A percentile compares a stretch with the other conserved stretches of the same genome.
phyloP scores from a whole-genome alignment of 2,888 invertebrate species.

The Papilio protenor region DNA sequence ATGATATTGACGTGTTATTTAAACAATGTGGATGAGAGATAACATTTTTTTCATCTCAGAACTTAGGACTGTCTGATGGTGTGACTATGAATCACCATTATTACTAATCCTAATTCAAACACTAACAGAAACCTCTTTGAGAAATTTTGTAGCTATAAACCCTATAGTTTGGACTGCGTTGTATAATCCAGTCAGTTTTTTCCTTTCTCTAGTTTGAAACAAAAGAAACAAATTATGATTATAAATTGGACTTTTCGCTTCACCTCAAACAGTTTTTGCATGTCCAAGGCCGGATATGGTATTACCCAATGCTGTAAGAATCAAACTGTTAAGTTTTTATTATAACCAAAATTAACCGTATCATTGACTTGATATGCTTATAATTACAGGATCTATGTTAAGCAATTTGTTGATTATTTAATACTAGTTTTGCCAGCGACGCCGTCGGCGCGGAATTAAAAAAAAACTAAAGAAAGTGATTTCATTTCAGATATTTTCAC shows the following conservation, averaged over 20 bases:
- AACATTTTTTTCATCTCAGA: neutral
- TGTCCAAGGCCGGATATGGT: slow-evolving; percentile 25
- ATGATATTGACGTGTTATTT: slow-evolving; percentile 8
- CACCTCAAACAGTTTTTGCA: slow-evolving; percentile 21
- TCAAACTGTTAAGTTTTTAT: slow-evolving; percentile 5
- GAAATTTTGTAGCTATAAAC: neutral
- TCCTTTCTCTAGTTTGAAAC: neutral
- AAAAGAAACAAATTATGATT: slow-evolving; percentile 4
- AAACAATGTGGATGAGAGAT: neutral
- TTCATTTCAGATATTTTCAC: neutral
- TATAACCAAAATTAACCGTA: slow-evolving; percentile 12
- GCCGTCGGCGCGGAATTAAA: too few species aligned
- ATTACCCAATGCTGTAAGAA: slow-evolving; percentile 25
- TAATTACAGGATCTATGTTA: neutral
- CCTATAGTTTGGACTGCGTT: neutral
- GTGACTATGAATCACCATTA: neutral
- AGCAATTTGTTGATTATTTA: neutral
- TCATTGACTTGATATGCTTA: slow-evolving; percentile 1
- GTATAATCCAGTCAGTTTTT: neutral
- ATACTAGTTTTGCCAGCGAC: too few species aligned
- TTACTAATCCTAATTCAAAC: neutral
- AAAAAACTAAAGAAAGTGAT: too few species aligned
- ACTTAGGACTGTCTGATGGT: slow-evolving; percentile 2
- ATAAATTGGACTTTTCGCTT: neutral
- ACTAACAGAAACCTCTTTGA: neutral